Evolutionary conservation across 2,113 vertebrate species (phyloP).

Genomic region (Ptyas mucosa): DNA sequence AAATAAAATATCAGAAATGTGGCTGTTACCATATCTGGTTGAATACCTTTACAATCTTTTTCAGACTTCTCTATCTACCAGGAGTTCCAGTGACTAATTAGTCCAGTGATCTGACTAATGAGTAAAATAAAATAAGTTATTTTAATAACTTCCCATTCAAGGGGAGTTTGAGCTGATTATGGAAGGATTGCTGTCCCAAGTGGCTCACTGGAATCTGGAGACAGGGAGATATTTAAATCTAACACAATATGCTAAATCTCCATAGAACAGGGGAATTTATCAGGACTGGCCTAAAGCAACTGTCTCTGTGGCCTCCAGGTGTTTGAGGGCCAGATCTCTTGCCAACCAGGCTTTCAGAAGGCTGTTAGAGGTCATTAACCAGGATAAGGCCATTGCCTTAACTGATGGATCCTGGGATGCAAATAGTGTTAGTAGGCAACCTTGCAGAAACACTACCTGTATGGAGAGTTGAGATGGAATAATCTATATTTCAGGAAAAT

Average conservation of each 20-base stretch:
- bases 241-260: neutral
- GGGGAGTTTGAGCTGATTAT: neutral
- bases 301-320: neutral
- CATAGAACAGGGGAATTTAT: neutral
- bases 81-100: neutral
- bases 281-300: neutral
- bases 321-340: neutral
- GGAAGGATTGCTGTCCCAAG: neutral
- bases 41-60: neutral
- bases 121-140: neutral
- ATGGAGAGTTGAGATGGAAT: neutral
- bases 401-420: neutral
- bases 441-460: neutral
- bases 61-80: neutral
- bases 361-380: neutral
- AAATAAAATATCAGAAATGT: neutral
- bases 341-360: neutral
- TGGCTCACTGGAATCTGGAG: neutral
- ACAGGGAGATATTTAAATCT: neutral
- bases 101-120: neutral
- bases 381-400: neutral
- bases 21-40: neutral
- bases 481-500: neutral
- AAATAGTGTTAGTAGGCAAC: neutral
- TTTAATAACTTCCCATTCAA: neutral